Evolutionary conservation across 35 echinoderm and acorn worm species (phyloP).

Genomic region (Strongylocentrotus purpuratus): DNA sequence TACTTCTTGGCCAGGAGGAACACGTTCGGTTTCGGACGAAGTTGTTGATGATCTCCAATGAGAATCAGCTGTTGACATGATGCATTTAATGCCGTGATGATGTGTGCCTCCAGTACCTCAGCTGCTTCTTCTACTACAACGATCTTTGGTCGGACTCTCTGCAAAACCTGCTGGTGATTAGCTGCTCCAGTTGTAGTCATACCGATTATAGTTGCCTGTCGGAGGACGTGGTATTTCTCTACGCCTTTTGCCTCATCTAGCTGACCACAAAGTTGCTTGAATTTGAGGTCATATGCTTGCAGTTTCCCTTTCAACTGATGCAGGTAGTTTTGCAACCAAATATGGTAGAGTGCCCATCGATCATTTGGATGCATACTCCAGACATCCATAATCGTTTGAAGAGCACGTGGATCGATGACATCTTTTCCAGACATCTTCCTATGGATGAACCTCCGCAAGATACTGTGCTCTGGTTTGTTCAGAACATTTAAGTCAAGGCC

Average conservation of each 20-base stretch:
- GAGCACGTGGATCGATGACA: background rate
- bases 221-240: constrained; percentile 59
- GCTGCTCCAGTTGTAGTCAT: constrained; percentile 90
- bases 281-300: constrained; percentile 1
- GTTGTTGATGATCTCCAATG: constrained; percentile 94
- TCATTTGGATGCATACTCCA: constrained; percentile 56
- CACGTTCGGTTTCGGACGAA: constrained; percentile 87
- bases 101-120: constrained; percentile 89
- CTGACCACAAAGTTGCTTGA: constrained; percentile 48
- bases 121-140: constrained; percentile 95
- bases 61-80: constrained; percentile 85
- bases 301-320: background rate
- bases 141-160: constrained; percentile 68
- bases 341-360: constrained; percentile 74
- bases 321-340: constrained; percentile 51
- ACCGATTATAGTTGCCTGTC: constrained; percentile 72
- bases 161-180: constrained; percentile 67
- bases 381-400: constrained; percentile 30
- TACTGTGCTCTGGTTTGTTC: background rate
- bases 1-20: constrained; percentile 78
- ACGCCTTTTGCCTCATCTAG: constrained; percentile 61
- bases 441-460: background rate
- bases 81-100: constrained; percentile 62
- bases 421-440: background rate
- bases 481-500: background rate